These are phyloP conservation scores for Bombylius discolor DNA, from an alignment of 2,888 invertebrate genomes.

Conservation along the genomic window DNA sequence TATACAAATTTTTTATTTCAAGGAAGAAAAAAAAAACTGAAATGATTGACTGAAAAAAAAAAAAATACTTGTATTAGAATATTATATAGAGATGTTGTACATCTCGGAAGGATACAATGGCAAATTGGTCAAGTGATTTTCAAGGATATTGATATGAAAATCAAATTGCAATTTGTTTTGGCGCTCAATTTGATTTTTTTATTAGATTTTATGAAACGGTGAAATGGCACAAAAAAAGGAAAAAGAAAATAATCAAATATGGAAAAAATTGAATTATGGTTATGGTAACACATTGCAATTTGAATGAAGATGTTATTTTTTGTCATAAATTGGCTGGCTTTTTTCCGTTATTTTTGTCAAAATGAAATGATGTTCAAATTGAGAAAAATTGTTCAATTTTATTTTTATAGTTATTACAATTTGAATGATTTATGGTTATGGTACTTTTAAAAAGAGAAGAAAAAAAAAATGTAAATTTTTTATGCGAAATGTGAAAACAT, in stretches of 20 bases:
- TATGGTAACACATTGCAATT: conserved; percentile 1
- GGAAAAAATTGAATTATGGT: conserved; percentile 2
- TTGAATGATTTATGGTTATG: conserved; percentile 1
- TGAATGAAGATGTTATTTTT: neutral
- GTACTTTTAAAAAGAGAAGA: too few species aligned
- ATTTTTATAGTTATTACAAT: neutral
- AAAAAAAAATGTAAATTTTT: too few species aligned
- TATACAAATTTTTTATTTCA: neutral
- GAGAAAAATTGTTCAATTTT: neutral
- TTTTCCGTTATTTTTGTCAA: too few species aligned
- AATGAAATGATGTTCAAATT: too few species aligned
- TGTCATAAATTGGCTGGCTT: too few species aligned
- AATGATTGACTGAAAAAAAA: too few species aligned
- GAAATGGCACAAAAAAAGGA: neutral
- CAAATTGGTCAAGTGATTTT: conserved; percentile 15
- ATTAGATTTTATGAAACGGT: neutral
- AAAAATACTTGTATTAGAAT: neutral
- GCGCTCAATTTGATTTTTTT: conserved; percentile 2
- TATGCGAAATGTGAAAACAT: too few species aligned
- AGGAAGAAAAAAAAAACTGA: neutral
- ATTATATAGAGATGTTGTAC: neutral
- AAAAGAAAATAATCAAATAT: neutral
- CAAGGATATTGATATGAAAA: conserved; percentile 14
- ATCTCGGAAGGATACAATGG: conserved; percentile 3
- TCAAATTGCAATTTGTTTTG: conserved; percentile 9